Conservation (phyloP, 2,888 invertebrate species). For the Hirtodrosophila confusa region DNA sequence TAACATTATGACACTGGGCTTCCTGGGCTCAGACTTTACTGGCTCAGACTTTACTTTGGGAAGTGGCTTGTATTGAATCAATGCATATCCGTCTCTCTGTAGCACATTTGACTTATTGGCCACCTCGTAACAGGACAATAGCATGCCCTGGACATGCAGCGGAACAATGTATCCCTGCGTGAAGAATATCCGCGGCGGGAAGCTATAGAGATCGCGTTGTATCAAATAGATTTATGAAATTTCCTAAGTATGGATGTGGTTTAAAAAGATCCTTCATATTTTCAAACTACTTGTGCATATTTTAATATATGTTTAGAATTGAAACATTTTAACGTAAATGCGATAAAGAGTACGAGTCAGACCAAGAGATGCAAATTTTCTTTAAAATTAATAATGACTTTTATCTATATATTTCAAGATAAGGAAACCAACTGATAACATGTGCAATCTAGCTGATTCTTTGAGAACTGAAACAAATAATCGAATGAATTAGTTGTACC, state of each 20-base stretch:
- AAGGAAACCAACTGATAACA: no score
- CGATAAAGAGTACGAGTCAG: no score
- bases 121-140: conserved; percentile 47
- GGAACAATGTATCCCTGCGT: conserved; percentile 57
- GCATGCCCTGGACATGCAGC: conserved; percentile 56
- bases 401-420: no score
- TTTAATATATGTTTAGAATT: no score
- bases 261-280: background rate
- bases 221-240: background rate
- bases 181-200: conserved; percentile 48
- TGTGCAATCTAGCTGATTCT: background rate
- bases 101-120: conserved; percentile 51
- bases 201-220: conserved; percentile 17
- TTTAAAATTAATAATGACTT: no score
- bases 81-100: conserved; percentile 53
- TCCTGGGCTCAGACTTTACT: conserved; percentile 42
- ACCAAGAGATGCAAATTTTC: no score
- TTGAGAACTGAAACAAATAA: background rate
- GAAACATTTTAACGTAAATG: no score
- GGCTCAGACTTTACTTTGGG: background rate
- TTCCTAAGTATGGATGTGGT: background rate
- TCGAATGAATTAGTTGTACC: background rate
- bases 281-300: no score
- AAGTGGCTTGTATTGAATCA: conserved; percentile 42
- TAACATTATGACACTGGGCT: conserved; percentile 86